Base-by-base conservation (phyloP, 2,797 vertebrate species). In the Lerista edwardsae region DNA sequence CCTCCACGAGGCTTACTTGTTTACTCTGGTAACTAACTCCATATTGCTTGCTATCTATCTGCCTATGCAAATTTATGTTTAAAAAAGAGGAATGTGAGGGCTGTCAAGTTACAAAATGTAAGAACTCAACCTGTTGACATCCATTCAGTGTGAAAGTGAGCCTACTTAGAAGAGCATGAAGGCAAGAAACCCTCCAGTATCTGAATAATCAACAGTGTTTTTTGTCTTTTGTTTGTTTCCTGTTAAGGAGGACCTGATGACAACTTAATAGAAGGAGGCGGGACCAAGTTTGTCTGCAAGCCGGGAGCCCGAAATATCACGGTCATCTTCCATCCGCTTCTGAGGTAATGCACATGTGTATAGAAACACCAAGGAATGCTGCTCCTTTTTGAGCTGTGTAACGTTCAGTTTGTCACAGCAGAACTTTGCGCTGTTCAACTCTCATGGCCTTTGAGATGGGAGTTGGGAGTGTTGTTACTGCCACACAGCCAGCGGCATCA, bases 271-370 rank as follows among this genome's bases (percentile, higher is more conserved):
- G 98, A 99, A 96, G 98, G 98, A 67, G 98, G 98, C 2, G 98
- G 98, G 91, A 98, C 98, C 92, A 99, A 99, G 93, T 99, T 99
- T 96, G 97, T 99, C 88, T 99, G 98, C 92, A 99, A 99, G 91
- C 98, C 98, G 0, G 98, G 98, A 93, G 98, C 98, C 76, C 97
- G 98, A 89, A 99, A 99, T 93, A 99, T 99, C 91, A 99, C 98
- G 0, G 95, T 98, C 87, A 99, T 99, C 95, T 99, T 99, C 85
- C 98, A 99, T 92, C 98, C 98, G 31, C 97, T 99, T 87, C 97
- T 99, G 90, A 98, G 98, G 98, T 99, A 97, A 89, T 62, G 1
- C 1, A 0, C 2, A 25, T 36, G 0, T 74, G 57, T 27, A 27
- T 36, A 21, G 74, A 36, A 15, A 19, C 12, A 44, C 71, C 1